Evolutionary conservation across 2,888 invertebrate species (phyloP).

Genomic region (Cephus spinipes): DNA sequence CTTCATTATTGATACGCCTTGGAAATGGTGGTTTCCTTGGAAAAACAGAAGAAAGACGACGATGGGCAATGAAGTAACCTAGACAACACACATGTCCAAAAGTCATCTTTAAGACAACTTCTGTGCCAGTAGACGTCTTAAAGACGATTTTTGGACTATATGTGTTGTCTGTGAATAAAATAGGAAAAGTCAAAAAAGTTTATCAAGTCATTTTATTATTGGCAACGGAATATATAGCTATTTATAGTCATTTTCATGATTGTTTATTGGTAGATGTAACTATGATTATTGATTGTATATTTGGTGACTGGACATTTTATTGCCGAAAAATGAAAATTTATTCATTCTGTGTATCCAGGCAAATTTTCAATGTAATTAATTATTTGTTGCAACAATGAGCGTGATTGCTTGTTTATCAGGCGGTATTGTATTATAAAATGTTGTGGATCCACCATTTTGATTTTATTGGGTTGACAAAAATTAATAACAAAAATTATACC

Average conservation of each 20-base stretch:
- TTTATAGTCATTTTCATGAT: not conserved
- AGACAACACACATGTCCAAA: no score
- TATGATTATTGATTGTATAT: not conserved
- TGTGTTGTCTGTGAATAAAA: not conserved
- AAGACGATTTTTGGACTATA: no score
- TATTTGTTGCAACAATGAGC: not conserved
- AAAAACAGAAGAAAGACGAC: no score
- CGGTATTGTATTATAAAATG: not conserved
- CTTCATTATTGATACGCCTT: conserved; percentile 35
- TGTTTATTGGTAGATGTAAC: not conserved
- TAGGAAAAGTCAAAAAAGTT: not conserved
- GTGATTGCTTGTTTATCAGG: not conserved
- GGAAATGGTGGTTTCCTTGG: no score
- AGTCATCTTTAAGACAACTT: no score
- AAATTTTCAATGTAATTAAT: no score
- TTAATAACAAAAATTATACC: not conserved
- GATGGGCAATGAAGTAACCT: no score
- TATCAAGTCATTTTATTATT: no score
- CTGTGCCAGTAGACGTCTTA: no score
- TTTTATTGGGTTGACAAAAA: not conserved
- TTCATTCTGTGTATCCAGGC: no score
- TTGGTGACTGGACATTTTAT: not conserved
- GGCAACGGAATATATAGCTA: not conserved
- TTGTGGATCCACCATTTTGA: not conserved
- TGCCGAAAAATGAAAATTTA: no score